These are phyloP conservation scores for Noturus placidus DNA, from an alignment of 2,113 vertebrate species.

Conservation along the genomic window DNA sequence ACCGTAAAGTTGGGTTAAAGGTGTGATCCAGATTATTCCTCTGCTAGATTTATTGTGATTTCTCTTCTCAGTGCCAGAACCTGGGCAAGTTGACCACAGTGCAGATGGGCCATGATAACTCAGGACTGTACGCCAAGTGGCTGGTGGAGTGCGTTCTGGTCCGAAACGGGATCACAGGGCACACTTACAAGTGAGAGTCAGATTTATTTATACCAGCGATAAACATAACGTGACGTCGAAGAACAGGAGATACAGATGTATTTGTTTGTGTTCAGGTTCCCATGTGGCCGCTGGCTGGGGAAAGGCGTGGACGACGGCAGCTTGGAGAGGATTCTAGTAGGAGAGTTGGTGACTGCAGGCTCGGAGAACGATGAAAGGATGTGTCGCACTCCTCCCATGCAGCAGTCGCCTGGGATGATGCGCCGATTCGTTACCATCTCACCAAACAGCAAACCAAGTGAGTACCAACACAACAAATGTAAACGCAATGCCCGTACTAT, in stretches of 20 bases:
- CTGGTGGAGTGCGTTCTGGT: slow-evolving; percentile 93
- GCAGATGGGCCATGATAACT: slow-evolving; percentile 98
- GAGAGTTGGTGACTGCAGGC: slow-evolving; percentile 87
- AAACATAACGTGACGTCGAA: not conserved
- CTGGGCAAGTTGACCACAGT: slow-evolving; percentile 96
- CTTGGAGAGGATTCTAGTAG: slow-evolving; percentile 92
- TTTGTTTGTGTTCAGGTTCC: slow-evolving; percentile 78
- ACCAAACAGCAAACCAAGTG: slow-evolving; percentile 94
- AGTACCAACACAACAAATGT: slow-evolving; percentile 60
- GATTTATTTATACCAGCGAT: not conserved
- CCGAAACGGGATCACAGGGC: slow-evolving; percentile 96
- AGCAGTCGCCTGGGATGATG: slow-evolving; percentile 97
- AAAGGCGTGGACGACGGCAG: slow-evolving; percentile 98
- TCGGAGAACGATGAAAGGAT: slow-evolving; percentile 87
- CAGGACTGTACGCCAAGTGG: slow-evolving; percentile 96
- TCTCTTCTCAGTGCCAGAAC: slow-evolving; percentile 87
- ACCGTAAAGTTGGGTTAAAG: not conserved
- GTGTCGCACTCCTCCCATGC: slow-evolving; percentile 93
- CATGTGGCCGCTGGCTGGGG: slow-evolving; percentile 94
- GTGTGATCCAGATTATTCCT: not conserved
- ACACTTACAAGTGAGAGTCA: slow-evolving; percentile 91
- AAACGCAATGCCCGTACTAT: not conserved
- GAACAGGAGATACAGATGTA: not conserved
- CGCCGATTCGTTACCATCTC: slow-evolving; percentile 96
- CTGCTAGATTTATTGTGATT: not conserved